Base-by-base conservation (phyloP, 2,888 invertebrate genomes). In the Ormyrus labotus region DNA sequence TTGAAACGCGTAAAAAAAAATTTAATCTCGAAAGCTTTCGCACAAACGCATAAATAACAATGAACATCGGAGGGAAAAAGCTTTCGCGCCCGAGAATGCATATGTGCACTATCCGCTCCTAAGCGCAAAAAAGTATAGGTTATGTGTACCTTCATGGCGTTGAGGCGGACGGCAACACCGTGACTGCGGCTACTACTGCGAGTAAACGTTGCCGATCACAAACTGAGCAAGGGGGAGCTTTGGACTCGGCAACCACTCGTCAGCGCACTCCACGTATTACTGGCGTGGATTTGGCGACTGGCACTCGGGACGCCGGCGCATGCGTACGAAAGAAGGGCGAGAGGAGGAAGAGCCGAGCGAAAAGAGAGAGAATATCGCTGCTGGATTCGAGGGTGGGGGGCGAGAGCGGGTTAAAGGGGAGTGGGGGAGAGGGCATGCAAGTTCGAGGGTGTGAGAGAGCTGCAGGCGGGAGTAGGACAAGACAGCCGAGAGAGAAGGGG, bases 241-340 rank as follows among this genome's bases (percentile, higher is more conserved):
- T 74, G 71, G 57, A 81, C 74, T 81, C 73, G 3, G 67, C 83
- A 85, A 87, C 87, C 87, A 85, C 86, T 85, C 85, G 85, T 85
- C 83, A 86, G 87, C 87, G 88, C 87, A 87, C 87, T 85, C 85
- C 87, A 88, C 89, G 89, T 87, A 87, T 87, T 86, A 89, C 89
- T 89, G 87, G 83, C 84, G 84, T 78, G 84, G 84, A 85, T 85
- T 86, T 78, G 60, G 85, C 86, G 84, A 85, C 82, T 81, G 78
- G 83, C 83, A 77, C 82, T 76, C 34, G 34, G 67, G 77, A 83
- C 78, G 77, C 77, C 61, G 78, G 83, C 85, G 85, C 85, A 83
- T 85, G 84, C 85, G 85, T 80, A 75, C 79, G 63, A 78, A 76
- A 82, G 67, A 34, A 50, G 78, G 74, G 82, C 78, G 76, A 77